phyloP scores from a whole-genome alignment of 1,140 invertebrate species.

The Cydia amplana region DNA sequence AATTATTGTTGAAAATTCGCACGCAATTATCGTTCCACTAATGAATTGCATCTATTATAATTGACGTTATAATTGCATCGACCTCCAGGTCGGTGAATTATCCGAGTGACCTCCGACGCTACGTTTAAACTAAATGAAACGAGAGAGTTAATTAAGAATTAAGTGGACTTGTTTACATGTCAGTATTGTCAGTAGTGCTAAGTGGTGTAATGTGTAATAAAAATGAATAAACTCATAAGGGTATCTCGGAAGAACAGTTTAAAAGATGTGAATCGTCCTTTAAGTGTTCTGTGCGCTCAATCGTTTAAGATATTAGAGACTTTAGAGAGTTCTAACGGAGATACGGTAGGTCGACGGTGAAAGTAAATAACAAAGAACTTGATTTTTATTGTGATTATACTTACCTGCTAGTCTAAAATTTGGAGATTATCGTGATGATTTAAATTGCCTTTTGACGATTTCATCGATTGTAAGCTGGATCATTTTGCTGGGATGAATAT shows the following conservation, averaged over 20 bases:
- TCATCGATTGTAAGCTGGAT: too few relatives aligned
- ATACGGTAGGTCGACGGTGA: background rate
- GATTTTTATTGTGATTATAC: background rate
- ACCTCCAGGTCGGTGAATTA: conserved; percentile 11
- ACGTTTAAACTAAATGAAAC: background rate
- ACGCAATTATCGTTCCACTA: conserved; percentile 10
- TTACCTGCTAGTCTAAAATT: background rate
- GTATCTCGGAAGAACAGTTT: conserved; percentile 6
- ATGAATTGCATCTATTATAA: conserved; percentile 5
- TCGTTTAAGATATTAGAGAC: conserved; percentile 10
- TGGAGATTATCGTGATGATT: background rate
- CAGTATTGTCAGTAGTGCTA: conserved; percentile 2
- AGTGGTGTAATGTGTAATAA: background rate
- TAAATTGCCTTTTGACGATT: background rate
- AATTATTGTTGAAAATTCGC: background rate
- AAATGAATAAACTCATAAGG: conserved; percentile 10
- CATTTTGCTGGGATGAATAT: too few relatives aligned
- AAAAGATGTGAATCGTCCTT: conserved; percentile 4
- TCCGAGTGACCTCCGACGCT: conserved; percentile 16
- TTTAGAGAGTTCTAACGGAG: conserved; percentile 15
- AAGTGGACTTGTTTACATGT: background rate
- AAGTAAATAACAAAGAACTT: background rate
- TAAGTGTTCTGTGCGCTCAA: conserved; percentile 17
- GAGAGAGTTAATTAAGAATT: conserved; percentile 2
- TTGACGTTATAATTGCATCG: background rate